These are phyloP conservation scores for Microcaecilia unicolor DNA, from an alignment of 2,797 vertebrate genomes.

Conservation along the genomic window DNA sequence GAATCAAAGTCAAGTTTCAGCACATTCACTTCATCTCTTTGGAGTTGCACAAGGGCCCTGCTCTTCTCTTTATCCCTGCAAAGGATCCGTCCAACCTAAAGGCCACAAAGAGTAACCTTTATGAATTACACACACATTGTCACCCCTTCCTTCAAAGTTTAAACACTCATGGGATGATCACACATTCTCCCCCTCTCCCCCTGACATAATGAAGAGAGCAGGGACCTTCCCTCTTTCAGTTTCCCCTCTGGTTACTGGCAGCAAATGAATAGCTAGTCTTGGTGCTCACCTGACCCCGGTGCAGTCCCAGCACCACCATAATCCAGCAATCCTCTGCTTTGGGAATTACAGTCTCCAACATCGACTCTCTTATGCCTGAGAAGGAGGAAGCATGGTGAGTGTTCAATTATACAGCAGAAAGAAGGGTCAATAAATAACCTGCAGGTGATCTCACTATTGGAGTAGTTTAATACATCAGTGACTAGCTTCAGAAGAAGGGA, in stretches of 20 bases:
- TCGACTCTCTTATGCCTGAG: constrained; percentile 69
- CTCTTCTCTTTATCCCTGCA: constrained; percentile 61
- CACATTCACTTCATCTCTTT: constrained; percentile 53
- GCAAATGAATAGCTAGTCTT: not conserved
- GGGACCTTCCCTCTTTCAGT: no score
- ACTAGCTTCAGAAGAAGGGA: accelerated
- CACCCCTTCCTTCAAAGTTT: not conserved
- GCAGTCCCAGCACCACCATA: constrained; percentile 53
- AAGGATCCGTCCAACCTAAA: constrained; percentile 74
- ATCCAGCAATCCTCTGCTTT: constrained; percentile 44
- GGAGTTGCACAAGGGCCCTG: constrained; percentile 73
- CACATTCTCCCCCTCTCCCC: not conserved
- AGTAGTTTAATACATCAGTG: not conserved
- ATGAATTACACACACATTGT: not conserved
- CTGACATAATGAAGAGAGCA: no score
- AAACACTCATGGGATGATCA: not conserved
- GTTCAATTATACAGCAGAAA: no score
- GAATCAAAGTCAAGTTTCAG: constrained; percentile 72
- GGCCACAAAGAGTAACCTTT: not conserved
- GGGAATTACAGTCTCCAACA: constrained; percentile 82
- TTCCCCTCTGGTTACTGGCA: no score
- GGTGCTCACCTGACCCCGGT: constrained; percentile 42
- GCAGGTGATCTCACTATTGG: not conserved
- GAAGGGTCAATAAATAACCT: not conserved
- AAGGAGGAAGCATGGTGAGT: no score